Evolutionary conservation across 2,113 vertebrate species (phyloP), one percentile per base, ranked within the genome.

Genomic region (Tangachromis dhanisi): DNA sequence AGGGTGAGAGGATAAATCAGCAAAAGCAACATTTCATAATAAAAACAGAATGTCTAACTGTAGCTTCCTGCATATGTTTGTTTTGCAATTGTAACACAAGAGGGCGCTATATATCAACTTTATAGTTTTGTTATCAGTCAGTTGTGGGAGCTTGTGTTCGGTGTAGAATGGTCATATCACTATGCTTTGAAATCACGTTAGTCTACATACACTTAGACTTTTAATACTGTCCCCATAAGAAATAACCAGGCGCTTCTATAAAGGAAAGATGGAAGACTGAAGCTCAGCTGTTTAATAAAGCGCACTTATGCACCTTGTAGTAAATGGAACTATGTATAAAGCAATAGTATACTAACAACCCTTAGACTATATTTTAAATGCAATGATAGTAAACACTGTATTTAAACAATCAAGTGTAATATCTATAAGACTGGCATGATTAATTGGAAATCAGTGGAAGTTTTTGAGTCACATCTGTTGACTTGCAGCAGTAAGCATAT

Each of bases 61-160:
- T 24, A 17, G 9, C 38, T 82, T 19, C 24, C 12, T 54, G 33
- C 4, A n/a, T 79, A 7, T 42, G 26, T 76, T 86, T 55, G 81
- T 55, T 90, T 80, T 21, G 55, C 8, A 7, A 6, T 84, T 85
- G 29, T 2, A 87, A 88, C 95, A 96, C 93, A 83, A 4, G 94
- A 86, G 93, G 92, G 94, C 90, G 68, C 86, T 91, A 82, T 83
- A 24, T 9, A 35, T 53, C 71, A 90, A 93, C 66, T 16, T 33
- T 68, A 79, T 8, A 14, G 10, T 85, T 47, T 47, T 42, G n/a
- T n/a, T 55, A 7, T 13, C 17, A 26, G 10, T 38, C 79, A 73
- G 12, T 5, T 51, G n/a, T 8, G 5, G 9, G 45, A 9, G 73
- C 13, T 29, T 53, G 5, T 13, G 61, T 19, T 26, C 4, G 47